Percentiles rank a stretch among this genome's conserved stretches.
phyloP scores from a whole-genome alignment of 1,140 invertebrate species.

The Anagrus nilaparvatae region DNA sequence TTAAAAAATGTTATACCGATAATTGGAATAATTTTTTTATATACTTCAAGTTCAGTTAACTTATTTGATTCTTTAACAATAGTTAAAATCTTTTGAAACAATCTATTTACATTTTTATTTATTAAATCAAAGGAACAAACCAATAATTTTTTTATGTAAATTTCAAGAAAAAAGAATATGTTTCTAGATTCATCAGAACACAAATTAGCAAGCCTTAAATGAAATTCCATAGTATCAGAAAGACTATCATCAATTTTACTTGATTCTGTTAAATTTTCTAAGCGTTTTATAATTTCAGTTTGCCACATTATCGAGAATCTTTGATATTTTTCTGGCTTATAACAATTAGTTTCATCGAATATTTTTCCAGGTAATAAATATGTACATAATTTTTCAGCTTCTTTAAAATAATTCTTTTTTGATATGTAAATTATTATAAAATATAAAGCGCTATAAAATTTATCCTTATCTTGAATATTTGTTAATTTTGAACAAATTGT shows the following conservation, averaged over 20 bases:
- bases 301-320: constrained; percentile 11
- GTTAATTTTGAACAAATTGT: constrained; percentile 19
- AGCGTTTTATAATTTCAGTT: constrained; percentile 8
- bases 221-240: constrained; percentile 1
- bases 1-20: constrained; percentile 12
- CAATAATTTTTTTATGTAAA: constrained; percentile 6
- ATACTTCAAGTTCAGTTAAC: constrained; percentile 3
- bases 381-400: constrained; percentile 21
- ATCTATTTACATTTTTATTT: not conserved
- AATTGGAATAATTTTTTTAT: constrained; percentile 1
- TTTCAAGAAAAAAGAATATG: constrained; percentile 1
- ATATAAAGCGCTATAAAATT: constrained; percentile 23
- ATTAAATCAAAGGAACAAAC: not conserved
- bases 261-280: not conserved
- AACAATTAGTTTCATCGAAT: constrained; percentile 6
- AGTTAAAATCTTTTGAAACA: constrained; percentile 4
- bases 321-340: constrained; percentile 7
- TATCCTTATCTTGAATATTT: constrained; percentile 17
- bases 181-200: constrained; percentile 6
- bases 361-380: constrained; percentile 16
- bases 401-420: constrained; percentile 16
- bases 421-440: constrained; percentile 23
- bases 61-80: constrained; percentile 6
- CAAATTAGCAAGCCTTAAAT: constrained; percentile 5
- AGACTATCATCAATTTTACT: not conserved